Evolutionary conservation across 2,888 invertebrate genomes (phyloP).

Genomic region (Lasioglossum zephyrum): DNA sequence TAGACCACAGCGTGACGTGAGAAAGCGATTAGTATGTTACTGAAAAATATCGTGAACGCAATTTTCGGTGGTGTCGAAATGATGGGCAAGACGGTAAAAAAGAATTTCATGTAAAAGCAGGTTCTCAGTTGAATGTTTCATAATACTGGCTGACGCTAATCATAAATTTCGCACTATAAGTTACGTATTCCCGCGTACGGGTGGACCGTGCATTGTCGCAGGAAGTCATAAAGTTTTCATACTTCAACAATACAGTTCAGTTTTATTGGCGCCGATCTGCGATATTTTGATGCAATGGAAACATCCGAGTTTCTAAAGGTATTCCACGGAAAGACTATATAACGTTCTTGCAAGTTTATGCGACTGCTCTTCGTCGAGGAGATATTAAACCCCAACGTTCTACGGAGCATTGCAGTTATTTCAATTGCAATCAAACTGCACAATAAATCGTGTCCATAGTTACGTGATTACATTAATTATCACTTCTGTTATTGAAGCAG

Average conservation of each 20-base stretch:
- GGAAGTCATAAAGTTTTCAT: slow-evolving; percentile 23
- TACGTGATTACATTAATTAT: neutral
- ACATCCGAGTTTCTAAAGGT: slow-evolving; percentile 9
- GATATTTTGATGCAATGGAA: slow-evolving; percentile 22
- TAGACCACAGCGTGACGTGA: too few species aligned
- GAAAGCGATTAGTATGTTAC: neutral
- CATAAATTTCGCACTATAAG: slow-evolving; percentile 17
- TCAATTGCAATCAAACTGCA: slow-evolving; percentile 4
- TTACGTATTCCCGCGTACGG: slow-evolving; percentile 6
- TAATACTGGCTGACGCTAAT: slow-evolving; percentile 6
- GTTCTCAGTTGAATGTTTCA: slow-evolving; percentile 9
- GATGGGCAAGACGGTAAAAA: neutral
- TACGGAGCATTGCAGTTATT: neutral
- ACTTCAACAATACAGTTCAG: slow-evolving; percentile 6
- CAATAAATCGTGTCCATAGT: neutral
- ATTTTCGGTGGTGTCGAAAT: neutral
- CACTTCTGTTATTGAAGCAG: too few species aligned
- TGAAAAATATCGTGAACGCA: neutral
- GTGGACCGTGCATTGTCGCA: slow-evolving; percentile 13
- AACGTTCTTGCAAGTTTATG: slow-evolving; percentile 10
- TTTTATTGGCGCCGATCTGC: slow-evolving; percentile 22
- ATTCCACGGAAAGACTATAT: slow-evolving; percentile 5
- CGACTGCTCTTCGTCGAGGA: neutral
- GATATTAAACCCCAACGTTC: slow-evolving; percentile 1
- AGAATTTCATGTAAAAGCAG: neutral